These are phyloP conservation scores for Parnassius mnemosyne DNA, from an alignment of 2,888 invertebrate genomes.

Conservation along the genomic window DNA sequence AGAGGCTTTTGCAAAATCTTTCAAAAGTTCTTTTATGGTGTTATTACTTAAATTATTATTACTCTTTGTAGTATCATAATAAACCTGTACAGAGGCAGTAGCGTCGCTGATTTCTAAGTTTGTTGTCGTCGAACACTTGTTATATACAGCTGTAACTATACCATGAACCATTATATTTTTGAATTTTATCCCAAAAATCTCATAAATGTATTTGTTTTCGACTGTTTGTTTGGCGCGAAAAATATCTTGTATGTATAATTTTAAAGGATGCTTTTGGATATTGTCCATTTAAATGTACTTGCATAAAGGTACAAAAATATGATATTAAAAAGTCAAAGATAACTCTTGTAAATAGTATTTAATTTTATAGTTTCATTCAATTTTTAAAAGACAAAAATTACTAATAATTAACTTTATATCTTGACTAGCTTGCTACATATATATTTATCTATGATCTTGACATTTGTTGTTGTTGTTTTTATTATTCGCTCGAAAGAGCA, in stretches of 20 bases:
- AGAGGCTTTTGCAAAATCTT: conserved; percentile 47
- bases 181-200: conserved; percentile 59
- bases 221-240: conserved; percentile 58
- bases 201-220: conserved; percentile 63
- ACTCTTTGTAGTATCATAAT: conserved; percentile 56
- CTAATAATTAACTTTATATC: too few relatives aligned
- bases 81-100: conserved; percentile 63
- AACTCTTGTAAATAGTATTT: too few relatives aligned
- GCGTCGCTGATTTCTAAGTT: conserved; percentile 67
- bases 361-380: too few relatives aligned
- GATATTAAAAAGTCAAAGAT: too few relatives aligned
- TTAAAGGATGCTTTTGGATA: conserved; percentile 54
- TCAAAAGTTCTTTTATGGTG: conserved; percentile 47
- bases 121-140: conserved; percentile 41
- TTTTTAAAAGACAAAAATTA: too few relatives aligned
- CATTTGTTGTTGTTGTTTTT: too few relatives aligned
- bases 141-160: conserved; percentile 59
- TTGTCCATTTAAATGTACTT: conserved; percentile 28
- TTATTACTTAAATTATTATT: conserved; percentile 43
- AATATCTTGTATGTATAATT: conserved; percentile 69
- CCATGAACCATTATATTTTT: conserved; percentile 72
- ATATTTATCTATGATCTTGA: too few relatives aligned
- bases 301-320: too few relatives aligned
- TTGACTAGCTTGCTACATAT: too few relatives aligned
- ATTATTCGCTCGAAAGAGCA: too few relatives aligned